Evolutionary conservation across 2,113 vertebrate genomes (phyloP).

Genomic region (Platysteira castanea): DNA sequence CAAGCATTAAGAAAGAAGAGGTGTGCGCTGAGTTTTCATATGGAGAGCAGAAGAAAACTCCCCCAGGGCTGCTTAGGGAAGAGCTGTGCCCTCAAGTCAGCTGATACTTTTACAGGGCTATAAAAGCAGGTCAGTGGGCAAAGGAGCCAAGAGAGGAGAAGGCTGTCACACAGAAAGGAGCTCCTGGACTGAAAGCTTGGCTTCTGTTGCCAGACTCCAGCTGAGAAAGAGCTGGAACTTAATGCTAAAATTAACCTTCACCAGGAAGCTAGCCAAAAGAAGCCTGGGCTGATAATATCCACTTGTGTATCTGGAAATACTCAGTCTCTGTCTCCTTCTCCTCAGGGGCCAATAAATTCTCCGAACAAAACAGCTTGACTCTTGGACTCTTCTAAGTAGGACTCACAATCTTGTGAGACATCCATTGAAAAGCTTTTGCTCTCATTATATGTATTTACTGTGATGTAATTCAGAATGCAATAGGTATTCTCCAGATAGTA

Average conservation of each 20-base stretch:
- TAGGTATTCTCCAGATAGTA: neutral
- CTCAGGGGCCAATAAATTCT: constrained; percentile 36
- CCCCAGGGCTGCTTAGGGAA: neutral
- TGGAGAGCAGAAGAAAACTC: neutral
- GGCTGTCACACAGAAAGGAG: constrained; percentile 32
- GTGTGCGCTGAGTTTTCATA: neutral
- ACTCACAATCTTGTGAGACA: neutral
- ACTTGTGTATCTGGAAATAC: constrained; percentile 62
- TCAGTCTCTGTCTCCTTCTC: constrained; percentile 54
- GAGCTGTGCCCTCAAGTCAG: constrained; percentile 21
- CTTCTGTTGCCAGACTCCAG: constrained; percentile 59
- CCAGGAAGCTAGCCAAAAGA: constrained; percentile 59
- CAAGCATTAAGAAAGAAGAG: neutral
- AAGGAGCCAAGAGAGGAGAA: constrained; percentile 24
- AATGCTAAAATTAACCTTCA: constrained; percentile 65
- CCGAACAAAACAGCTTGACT: constrained; percentile 43
- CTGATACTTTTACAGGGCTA: constrained; percentile 36
- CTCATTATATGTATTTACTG: neutral
- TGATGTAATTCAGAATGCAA: neutral
- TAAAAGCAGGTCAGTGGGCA: constrained; percentile 46
- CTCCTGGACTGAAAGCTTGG: constrained; percentile 41
- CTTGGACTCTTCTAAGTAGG: constrained; percentile 23
- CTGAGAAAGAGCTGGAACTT: constrained; percentile 59
- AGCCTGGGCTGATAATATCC: constrained; percentile 58
- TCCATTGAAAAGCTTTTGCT: neutral